phyloP scores from a whole-genome alignment of 2,888 invertebrate species.

The Eretmocerus hayati region DNA sequence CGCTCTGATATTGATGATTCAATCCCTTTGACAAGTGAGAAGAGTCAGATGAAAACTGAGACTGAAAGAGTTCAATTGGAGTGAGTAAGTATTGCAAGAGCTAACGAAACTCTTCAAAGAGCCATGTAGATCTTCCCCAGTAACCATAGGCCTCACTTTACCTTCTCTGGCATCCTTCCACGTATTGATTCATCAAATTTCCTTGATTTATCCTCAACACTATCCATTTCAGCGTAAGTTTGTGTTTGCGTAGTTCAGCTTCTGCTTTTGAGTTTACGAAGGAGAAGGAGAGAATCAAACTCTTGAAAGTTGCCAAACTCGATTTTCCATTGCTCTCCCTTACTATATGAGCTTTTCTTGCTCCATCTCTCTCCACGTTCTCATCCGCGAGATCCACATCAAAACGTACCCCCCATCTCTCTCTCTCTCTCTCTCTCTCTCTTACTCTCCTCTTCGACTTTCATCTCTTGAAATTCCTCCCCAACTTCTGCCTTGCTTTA shows the following conservation, averaged over 20 bases:
- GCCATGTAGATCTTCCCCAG: too few relatives aligned
- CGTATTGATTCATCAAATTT: slow-evolving; percentile 41
- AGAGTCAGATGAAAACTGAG: too few relatives aligned
- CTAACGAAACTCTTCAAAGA: too few relatives aligned
- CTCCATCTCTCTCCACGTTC: slow-evolving; percentile 8
- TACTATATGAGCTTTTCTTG: not conserved
- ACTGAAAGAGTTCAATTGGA: too few relatives aligned
- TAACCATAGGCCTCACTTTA: not conserved
- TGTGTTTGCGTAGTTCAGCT: slow-evolving; percentile 40
- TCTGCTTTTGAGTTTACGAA: slow-evolving; percentile 35
- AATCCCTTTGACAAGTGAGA: too few relatives aligned
- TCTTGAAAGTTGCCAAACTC: slow-evolving; percentile 39
- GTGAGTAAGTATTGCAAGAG: too few relatives aligned
- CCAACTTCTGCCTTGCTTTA: slow-evolving; percentile 6
- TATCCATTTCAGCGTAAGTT: slow-evolving; percentile 38
- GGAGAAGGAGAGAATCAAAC: slow-evolving; percentile 34
- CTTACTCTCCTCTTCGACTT: slow-evolving; percentile 22
- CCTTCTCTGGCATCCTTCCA: not conserved
- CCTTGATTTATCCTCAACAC: slow-evolving; percentile 40
- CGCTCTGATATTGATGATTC: too few relatives aligned
- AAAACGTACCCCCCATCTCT: slow-evolving; percentile 16
- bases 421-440: slow-evolving; percentile 19
- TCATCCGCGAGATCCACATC: not conserved
- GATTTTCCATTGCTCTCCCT: slow-evolving; percentile 7
- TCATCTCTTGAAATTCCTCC: too few relatives aligned